phyloP scores from a whole-genome alignment of 37 sponge, comb jelly and placozoan species.

The Amphimedon queenslandica region DNA sequence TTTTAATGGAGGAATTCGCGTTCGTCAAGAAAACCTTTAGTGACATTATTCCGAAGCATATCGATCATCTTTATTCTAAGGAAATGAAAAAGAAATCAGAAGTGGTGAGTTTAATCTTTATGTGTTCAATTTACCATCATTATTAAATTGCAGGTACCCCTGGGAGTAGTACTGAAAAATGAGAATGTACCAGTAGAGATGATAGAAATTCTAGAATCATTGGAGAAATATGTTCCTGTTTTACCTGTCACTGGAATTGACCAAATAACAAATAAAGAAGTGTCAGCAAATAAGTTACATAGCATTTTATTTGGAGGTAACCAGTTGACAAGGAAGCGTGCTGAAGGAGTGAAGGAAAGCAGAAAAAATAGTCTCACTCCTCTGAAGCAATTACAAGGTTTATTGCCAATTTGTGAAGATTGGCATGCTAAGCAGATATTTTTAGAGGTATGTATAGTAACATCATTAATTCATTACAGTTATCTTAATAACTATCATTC shows the following conservation, averaged over 20 bases:
- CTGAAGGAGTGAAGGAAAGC: background rate
- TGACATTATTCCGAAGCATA: too few species aligned
- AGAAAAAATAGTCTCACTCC: background rate
- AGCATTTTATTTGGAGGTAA: constrained; percentile 18
- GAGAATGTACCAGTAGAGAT: background rate
- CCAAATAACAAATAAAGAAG: too few species aligned
- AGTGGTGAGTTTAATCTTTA: constrained; percentile 20
- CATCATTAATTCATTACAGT: too few species aligned
- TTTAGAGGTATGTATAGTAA: constrained; percentile 38
- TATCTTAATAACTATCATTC: too few species aligned
- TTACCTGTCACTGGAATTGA: too few species aligned
- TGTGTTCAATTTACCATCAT: background rate
- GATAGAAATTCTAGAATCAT: background rate
- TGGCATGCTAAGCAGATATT: constrained; percentile 1
- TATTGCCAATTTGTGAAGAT: constrained; percentile 25
- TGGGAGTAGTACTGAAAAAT: background rate
- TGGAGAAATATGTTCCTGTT: constrained; percentile 2
- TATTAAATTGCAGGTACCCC: background rate
- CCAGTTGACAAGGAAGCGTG: constrained; percentile 12
- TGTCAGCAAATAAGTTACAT: background rate
- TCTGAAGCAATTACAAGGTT: background rate
- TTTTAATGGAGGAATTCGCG: too few species aligned
- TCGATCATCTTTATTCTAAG: background rate
- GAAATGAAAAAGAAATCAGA: constrained; percentile 26
- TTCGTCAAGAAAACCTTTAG: too few species aligned